phyloP scores from a whole-genome alignment of 1,140 invertebrate genomes.

The Pachyrhynchus sulphureomaculatus region DNA sequence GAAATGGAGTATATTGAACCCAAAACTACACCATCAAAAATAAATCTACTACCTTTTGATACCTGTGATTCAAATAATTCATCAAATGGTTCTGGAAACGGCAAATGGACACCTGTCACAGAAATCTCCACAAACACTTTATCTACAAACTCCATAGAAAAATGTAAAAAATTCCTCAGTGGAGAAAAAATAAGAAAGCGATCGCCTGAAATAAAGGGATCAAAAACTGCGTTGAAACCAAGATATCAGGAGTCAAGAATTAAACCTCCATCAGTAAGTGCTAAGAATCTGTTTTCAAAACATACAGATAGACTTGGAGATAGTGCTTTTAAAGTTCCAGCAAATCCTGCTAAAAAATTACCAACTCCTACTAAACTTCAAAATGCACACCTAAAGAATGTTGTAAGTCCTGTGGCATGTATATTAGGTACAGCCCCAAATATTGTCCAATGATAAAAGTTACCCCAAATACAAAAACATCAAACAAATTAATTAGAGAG shows the following conservation, averaged over 20 bases:
- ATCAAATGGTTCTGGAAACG: not conserved
- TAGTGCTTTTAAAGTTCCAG: no score
- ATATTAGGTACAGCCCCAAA: not conserved
- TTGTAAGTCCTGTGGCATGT: not conserved
- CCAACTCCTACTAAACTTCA: no score
- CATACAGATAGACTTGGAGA: not conserved
- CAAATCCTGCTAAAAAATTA: no score
- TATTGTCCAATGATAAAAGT: constrained; percentile 7
- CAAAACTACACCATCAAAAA: not conserved
- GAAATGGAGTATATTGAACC: not conserved
- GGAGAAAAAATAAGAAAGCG: not conserved
- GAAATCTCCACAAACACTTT: no score
- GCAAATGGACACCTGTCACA: not conserved
- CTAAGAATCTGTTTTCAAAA: not conserved
- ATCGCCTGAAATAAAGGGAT: not conserved
- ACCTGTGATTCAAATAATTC: not conserved
- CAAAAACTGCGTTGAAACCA: not conserved
- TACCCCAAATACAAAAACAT: not conserved
- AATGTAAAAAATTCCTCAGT: not conserved
- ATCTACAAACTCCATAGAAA: not conserved
- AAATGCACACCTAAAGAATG: no score
- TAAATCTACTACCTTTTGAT: not conserved
- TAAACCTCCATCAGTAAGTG: constrained; percentile 1
- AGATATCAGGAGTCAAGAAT: not conserved
- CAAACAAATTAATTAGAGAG: not conserved